Conservation (phyloP, 2,888 invertebrate genomes). For the Lithophane socia region DNA sequence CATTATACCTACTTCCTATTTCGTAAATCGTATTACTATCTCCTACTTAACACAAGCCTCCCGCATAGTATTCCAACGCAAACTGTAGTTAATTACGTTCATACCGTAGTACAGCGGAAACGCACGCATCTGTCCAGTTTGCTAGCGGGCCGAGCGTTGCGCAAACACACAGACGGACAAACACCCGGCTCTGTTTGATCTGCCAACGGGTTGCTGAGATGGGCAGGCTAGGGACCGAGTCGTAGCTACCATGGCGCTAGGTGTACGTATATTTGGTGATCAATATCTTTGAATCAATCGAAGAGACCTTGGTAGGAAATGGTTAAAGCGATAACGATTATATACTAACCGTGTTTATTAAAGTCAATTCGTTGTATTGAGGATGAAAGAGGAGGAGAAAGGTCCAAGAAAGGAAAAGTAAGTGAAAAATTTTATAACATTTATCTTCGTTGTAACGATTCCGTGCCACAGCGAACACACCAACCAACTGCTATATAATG, state of each 20-base stretch:
- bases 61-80: constrained; percentile 22
- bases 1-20: not conserved
- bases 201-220: constrained; percentile 75
- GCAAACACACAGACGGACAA: constrained; percentile 78
- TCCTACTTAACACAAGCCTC: constrained; percentile 15
- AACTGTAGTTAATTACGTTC: constrained; percentile 49
- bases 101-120: constrained; percentile 60
- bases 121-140: constrained; percentile 57
- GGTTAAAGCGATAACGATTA: not conserved
- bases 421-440: not conserved
- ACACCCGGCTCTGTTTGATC: constrained; percentile 81
- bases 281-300: constrained; percentile 51
- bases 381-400: not conserved
- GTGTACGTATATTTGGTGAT: constrained; percentile 48
- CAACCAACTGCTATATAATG: not conserved
- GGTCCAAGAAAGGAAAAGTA: too few species aligned
- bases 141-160: constrained; percentile 71
- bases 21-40: constrained; percentile 2
- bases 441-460: not conserved
- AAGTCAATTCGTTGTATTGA: not conserved
- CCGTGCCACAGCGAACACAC: not conserved
- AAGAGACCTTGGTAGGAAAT: constrained; percentile 16
- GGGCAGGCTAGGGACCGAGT: constrained; percentile 39
- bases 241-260: constrained; percentile 46
- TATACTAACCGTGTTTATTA: not conserved